Evolutionary conservation across 2,888 invertebrate species (phyloP), one percentile per base, ranked within the genome.

Genomic region (Ophonus ardosiacus): DNA sequence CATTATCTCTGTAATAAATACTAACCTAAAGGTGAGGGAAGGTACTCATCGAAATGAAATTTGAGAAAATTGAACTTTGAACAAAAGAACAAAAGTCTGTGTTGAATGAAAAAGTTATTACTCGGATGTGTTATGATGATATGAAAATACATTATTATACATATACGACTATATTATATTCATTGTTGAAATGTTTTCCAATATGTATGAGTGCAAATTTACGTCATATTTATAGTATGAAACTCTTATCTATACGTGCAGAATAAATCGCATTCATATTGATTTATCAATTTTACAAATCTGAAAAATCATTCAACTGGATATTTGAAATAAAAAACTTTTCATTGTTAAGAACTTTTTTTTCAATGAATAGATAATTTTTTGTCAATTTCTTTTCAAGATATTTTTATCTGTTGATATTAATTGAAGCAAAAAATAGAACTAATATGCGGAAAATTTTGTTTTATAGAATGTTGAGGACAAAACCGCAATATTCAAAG

Each of bases 311-410:
- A 31, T 31, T 65, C 31, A 68, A 15, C 31, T 24, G 68, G 15
- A 68, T 68, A 40, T 68, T 68, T 38, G n/a, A 24, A 38, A 38
- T 68, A 68, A 68, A 38, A 63, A 63, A 38, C n/a, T 68, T 31
- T 68, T 31, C 68, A 68, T 68, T 68, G 68, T 38, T 68, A 68
- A 31, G 5, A 68, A 31, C 68, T n/a, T 68, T 68, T 65, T 13
- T 31, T 38, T 38, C 38, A 38, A 63, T 63, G 63, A 63, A 63
- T 24, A 63, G 61, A 59, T 59, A 63, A 63, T 68, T 68, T 65
- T 65, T 31, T n/a, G 31, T 13, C 3, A 8, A 18, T 31, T 65
- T 31, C 68, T 68, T 68, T 63, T 68, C 7, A 24, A 38, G 8
- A 63, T 24, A 13, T 63, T 63, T 63, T 18, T 63, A 63, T 6